A percentile compares a stretch with the other conserved stretches of the same genome.
Conservation (phyloP, 2,113 vertebrate genomes). For the Lamprotornis superbus region DNA sequence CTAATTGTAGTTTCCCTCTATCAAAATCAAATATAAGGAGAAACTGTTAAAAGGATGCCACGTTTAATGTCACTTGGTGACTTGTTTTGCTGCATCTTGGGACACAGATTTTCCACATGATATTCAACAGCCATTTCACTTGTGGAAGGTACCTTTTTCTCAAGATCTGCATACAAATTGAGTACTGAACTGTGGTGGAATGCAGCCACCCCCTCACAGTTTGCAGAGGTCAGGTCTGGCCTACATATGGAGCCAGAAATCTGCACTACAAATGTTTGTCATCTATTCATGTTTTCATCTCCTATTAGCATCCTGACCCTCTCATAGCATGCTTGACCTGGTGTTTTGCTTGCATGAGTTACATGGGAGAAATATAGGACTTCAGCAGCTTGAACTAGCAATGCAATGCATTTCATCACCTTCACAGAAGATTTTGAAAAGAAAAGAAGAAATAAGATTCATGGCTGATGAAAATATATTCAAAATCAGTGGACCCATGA, state of each 20-base stretch:
- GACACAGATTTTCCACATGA: neutral
- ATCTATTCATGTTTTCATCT: neutral
- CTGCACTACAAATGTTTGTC: conserved; percentile 11
- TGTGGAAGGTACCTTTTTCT: neutral
- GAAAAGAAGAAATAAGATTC: neutral
- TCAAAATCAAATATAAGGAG: neutral
- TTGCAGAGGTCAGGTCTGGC: neutral
- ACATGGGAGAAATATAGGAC: neutral
- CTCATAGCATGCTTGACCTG: neutral
- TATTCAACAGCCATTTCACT: neutral
- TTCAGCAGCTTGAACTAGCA: neutral
- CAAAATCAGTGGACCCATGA: neutral
- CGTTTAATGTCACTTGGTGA: neutral
- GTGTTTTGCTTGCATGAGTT: neutral
- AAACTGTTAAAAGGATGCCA: neutral
- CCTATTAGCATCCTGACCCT: conserved; percentile 5
- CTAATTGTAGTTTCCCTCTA: neutral
- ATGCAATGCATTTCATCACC: neutral
- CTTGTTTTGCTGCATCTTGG: neutral
- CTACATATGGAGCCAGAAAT: neutral
- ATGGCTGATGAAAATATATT: neutral
- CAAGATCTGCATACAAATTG: neutral
- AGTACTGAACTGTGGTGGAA: neutral
- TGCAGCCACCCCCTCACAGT: neutral
- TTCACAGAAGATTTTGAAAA: neutral